Evolutionary conservation across 2,113 vertebrate genomes (phyloP).

Genomic region (Brachypteracias leptosomus): DNA sequence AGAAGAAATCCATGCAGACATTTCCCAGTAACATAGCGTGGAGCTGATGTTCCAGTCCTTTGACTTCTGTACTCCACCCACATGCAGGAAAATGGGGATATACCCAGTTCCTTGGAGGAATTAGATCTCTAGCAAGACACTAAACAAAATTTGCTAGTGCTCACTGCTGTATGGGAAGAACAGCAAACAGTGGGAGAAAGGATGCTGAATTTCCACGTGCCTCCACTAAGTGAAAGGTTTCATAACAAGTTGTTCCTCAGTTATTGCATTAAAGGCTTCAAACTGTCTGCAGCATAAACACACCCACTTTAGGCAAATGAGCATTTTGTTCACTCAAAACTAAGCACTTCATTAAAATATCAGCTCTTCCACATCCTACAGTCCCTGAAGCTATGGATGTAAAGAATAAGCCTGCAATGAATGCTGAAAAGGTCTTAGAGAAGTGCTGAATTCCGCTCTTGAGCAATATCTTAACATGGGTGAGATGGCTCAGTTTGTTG

Average conservation of each 20-base stretch:
- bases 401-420: neutral
- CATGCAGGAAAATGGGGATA: neutral
- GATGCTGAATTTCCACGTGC: neutral
- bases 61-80: neutral
- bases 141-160: neutral
- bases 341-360: constrained; percentile 38
- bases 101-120: neutral
- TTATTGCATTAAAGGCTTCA: constrained; percentile 31
- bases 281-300: constrained; percentile 52
- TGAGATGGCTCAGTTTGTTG: neutral
- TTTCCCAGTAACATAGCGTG: neutral
- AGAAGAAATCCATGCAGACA: neutral
- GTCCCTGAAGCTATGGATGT: neutral
- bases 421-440: constrained; percentile 1
- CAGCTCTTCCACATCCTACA: constrained; percentile 1
- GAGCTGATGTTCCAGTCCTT: neutral
- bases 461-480: neutral
- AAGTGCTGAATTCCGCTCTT: neutral
- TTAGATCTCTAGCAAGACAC: neutral
- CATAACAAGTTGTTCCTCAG: constrained; percentile 17
- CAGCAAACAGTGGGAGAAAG: neutral
- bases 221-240: neutral
- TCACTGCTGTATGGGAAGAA: neutral
- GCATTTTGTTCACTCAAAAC: constrained; percentile 45
- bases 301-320: constrained; percentile 50